These are phyloP conservation scores for Galerucella calmariensis DNA, from an alignment of 2,888 invertebrate genomes.

Conservation along the genomic window DNA sequence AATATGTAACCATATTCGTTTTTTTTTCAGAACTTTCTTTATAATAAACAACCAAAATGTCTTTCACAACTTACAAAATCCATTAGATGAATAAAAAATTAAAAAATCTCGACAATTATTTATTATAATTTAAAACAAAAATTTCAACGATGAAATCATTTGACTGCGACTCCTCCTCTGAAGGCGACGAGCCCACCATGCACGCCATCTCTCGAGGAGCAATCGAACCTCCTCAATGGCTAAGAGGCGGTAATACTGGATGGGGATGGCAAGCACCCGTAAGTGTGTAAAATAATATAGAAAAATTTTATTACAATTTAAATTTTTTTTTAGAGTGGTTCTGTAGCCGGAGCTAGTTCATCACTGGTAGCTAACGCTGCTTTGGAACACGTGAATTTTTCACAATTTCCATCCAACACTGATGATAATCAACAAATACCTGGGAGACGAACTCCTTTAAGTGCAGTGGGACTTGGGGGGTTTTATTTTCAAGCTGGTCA, in stretches of 20 bases:
- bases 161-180: slow-evolving; percentile 65
- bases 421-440: slow-evolving; percentile 68
- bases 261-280: slow-evolving; percentile 64
- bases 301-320: not conserved
- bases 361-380: slow-evolving; percentile 47
- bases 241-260: slow-evolving; percentile 56
- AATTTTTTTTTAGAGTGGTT: slow-evolving; percentile 45
- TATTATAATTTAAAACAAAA: slow-evolving; percentile 30
- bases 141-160: slow-evolving; percentile 62
- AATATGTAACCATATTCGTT: not conserved
- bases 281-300: slow-evolving; percentile 41
- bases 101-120: not conserved
- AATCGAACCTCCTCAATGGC: slow-evolving; percentile 62
- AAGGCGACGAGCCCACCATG: slow-evolving; percentile 63
- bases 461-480: slow-evolving; percentile 87
- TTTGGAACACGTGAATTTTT: slow-evolving; percentile 54
- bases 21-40: not conserved
- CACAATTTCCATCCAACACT: slow-evolving; percentile 58
- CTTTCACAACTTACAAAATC: not conserved
- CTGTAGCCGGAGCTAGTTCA: slow-evolving; percentile 53
- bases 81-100: not conserved
- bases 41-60: not conserved
- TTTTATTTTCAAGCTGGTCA: slow-evolving; percentile 82
- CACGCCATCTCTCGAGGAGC: slow-evolving; percentile 63
- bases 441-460: slow-evolving; percentile 80